Conservation (phyloP, 2,888 invertebrate genomes). For the Megastigmus dorsalis region DNA sequence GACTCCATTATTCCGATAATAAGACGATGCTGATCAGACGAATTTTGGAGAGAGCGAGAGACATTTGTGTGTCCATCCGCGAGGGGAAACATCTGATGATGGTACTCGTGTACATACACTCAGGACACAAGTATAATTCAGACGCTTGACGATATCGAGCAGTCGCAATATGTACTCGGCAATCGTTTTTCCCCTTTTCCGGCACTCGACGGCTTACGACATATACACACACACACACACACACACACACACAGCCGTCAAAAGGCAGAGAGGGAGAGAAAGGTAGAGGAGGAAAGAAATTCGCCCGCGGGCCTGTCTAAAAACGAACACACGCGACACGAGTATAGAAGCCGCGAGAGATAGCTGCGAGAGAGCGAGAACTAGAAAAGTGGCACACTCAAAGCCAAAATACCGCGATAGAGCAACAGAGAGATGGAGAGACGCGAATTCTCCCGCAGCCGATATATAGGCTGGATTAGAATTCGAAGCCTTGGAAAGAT, state of each 20-base stretch:
- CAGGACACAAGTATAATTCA: slow-evolving; percentile 4
- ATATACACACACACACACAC: too few relatives aligned
- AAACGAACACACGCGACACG: not conserved
- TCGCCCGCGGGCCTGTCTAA: slow-evolving; percentile 25
- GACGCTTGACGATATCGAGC: slow-evolving; percentile 29
- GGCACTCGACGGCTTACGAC: too few relatives aligned
- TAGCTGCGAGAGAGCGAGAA: too few relatives aligned
- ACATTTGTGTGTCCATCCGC: slow-evolving; percentile 3
- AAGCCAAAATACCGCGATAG: slow-evolving; percentile 52
- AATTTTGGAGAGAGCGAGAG: slow-evolving; percentile 38
- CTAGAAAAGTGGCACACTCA: slow-evolving; percentile 28
- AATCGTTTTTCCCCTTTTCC: too few relatives aligned
- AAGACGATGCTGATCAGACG: slow-evolving; percentile 65
- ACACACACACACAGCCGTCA: too few relatives aligned
- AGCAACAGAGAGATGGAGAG: too few relatives aligned
- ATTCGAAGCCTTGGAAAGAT: slow-evolving; percentile 25
- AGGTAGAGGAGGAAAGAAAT: too few relatives aligned
- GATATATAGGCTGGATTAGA: slow-evolving; percentile 42
- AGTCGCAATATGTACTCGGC: too few relatives aligned
- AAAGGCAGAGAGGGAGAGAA: too few relatives aligned
- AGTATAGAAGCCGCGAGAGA: not conserved
- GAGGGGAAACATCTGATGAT: not conserved
- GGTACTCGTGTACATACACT: not conserved
- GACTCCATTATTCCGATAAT: slow-evolving; percentile 65
- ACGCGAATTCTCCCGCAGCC: slow-evolving; percentile 19